These are phyloP conservation scores for Sclerodermus sp. DNA, from an alignment of 2,888 invertebrate genomes.

Conservation along the genomic window DNA sequence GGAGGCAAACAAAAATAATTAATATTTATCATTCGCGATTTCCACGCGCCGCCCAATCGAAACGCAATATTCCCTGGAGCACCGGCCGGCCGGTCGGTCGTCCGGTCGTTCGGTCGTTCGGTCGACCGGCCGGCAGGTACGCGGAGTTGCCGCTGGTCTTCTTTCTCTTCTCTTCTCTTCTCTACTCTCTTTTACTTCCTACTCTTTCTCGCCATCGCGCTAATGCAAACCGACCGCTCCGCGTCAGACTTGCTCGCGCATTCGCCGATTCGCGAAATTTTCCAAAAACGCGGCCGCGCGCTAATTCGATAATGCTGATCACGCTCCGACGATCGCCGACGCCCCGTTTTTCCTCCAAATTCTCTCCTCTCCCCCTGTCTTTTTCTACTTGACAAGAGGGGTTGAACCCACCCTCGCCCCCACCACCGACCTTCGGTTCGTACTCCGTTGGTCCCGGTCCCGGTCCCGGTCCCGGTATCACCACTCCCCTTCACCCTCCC, in stretches of 20 bases:
- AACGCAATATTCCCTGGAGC: constrained; percentile 39
- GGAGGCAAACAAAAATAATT: constrained; percentile 58
- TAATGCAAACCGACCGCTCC: constrained; percentile 3
- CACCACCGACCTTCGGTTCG: not conserved
- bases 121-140: no score
- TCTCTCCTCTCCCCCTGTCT: constrained; percentile 18
- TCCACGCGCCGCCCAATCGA: constrained; percentile 47
- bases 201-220: no score
- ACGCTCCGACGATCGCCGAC: constrained; percentile 39
- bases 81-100: constrained; percentile 17
- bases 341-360: constrained; percentile 31
- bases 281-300: constrained; percentile 34
- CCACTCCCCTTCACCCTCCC: not conserved
- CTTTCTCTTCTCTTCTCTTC: no score
- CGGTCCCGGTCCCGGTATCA: not conserved
- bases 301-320: constrained; percentile 52
- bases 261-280: constrained; percentile 27
- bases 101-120: no score
- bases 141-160: no score
- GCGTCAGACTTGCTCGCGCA: not conserved
- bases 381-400: constrained; percentile 17
- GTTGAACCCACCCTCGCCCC: not conserved
- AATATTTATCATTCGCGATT: constrained; percentile 58
- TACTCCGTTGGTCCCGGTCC: not conserved
- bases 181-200: no score